Conservation (phyloP, 2,113 vertebrate genomes). For the Heterotilapia buettikoferi region DNA sequence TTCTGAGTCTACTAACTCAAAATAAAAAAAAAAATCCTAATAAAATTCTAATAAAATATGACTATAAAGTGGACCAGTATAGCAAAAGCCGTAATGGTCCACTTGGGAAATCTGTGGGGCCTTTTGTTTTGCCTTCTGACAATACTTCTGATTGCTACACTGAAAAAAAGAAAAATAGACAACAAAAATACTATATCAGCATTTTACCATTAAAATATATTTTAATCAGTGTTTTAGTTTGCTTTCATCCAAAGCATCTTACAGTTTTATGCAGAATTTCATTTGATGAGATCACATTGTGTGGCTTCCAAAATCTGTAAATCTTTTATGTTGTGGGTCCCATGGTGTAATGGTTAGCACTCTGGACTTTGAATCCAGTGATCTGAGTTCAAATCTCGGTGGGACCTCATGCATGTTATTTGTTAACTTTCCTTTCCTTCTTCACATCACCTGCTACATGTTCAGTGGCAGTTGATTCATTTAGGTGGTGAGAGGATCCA, state of each 20-base stretch:
- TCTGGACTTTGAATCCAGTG: constrained; percentile 80
- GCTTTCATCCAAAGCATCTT: background rate
- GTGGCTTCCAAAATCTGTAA: background rate
- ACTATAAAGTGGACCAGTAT: background rate
- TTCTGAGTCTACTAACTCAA: background rate
- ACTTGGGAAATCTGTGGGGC: background rate
- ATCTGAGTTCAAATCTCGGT: background rate
- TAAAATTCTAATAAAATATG: background rate
- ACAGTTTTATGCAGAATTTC: background rate
- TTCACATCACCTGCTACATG: background rate
- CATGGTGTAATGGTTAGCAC: constrained; percentile 79
- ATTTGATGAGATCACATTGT: background rate
- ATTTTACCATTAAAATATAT: background rate
- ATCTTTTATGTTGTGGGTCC: background rate
- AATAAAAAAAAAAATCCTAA: background rate
- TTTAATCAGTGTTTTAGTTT: background rate
- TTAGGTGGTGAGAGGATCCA: background rate
- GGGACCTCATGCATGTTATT: background rate
- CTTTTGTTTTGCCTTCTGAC: background rate
- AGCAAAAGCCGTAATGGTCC: background rate
- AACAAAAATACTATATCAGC: background rate
- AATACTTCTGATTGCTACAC: background rate
- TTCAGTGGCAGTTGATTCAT: background rate
- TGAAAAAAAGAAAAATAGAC: background rate
- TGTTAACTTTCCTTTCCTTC: too few species aligned